These are phyloP conservation scores for Platycnemis pennipes DNA, from an alignment of 2,888 invertebrate genomes.

Conservation along the genomic window DNA sequence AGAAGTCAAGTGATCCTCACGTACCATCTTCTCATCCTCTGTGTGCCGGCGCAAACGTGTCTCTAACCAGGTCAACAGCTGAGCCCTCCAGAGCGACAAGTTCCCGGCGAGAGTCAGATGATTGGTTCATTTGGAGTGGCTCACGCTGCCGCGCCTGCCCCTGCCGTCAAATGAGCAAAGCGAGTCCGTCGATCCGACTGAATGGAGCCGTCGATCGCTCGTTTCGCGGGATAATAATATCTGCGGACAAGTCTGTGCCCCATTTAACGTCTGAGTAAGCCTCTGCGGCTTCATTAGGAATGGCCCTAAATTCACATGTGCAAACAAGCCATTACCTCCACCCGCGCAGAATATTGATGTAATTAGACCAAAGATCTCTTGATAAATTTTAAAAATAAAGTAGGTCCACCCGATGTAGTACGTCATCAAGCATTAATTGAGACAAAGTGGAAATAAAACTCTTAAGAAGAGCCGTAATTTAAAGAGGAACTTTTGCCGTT, in stretches of 20 bases:
- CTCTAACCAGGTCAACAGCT: slow-evolving; percentile 47
- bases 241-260: background rate
- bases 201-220: background rate
- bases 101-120: slow-evolving; percentile 12
- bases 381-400: too few species aligned
- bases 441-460: too few species aligned
- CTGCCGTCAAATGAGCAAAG: slow-evolving; percentile 43
- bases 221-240: background rate
- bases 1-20: slow-evolving; percentile 30
- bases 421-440: too few species aligned
- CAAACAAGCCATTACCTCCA: too few species aligned
- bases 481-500: too few species aligned
- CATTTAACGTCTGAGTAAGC: background rate
- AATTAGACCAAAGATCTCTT: too few species aligned
- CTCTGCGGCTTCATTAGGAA: background rate
- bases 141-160: slow-evolving; percentile 27
- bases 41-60: slow-evolving; percentile 20
- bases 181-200: background rate
- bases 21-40: background rate
- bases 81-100: slow-evolving; percentile 17
- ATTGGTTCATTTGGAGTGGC: slow-evolving; percentile 43
- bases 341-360: too few species aligned
- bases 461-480: too few species aligned
- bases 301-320: background rate
- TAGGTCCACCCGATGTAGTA: too few species aligned